Evolutionary conservation across 1,140 invertebrate genomes (phyloP).

Genomic region (Ips nitidus): DNA sequence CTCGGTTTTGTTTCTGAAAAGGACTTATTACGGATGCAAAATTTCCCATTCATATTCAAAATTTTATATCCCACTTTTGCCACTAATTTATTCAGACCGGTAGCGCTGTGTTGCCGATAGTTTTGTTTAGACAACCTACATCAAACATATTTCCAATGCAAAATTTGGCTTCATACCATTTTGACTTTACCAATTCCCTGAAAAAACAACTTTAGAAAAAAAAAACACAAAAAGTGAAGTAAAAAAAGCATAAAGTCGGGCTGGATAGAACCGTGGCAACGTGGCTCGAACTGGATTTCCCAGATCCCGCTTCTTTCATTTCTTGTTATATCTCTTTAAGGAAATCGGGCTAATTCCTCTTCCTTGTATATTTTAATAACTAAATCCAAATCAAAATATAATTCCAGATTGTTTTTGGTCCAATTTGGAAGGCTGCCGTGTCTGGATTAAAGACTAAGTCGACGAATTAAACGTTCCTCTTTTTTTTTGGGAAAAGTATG

Average conservation of each 20-base stretch:
- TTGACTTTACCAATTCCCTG: background rate
- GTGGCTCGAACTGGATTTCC: conserved; percentile 43
- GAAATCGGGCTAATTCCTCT: conserved; percentile 49
- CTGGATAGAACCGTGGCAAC: conserved; percentile 35
- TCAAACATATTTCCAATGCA: background rate
- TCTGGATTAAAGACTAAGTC: conserved; percentile 33
- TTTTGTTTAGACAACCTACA: background rate
- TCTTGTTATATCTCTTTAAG: conserved; percentile 43
- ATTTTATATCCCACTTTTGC: conserved; percentile 77
- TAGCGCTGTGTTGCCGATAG: conserved; percentile 20
- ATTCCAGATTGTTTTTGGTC: conserved; percentile 41
- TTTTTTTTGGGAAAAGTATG: conserved; percentile 26
- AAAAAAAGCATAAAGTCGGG: background rate
- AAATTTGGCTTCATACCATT: background rate
- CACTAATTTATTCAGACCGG: conserved; percentile 64
- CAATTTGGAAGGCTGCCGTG: conserved; percentile 26
- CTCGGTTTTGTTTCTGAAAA: conserved; percentile 63
- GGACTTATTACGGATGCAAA: conserved; percentile 79
- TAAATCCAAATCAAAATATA: conserved; percentile 52
- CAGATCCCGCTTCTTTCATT: conserved; percentile 37
- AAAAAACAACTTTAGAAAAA: background rate
- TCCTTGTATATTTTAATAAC: conserved; percentile 50
- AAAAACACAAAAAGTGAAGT: background rate
- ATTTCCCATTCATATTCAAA: conserved; percentile 86
- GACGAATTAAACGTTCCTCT: conserved; percentile 22